Evolutionary conservation across 1,140 invertebrate species (phyloP), one percentile per base, ranked within the genome.

Genomic region (Drosophila persimilis): DNA sequence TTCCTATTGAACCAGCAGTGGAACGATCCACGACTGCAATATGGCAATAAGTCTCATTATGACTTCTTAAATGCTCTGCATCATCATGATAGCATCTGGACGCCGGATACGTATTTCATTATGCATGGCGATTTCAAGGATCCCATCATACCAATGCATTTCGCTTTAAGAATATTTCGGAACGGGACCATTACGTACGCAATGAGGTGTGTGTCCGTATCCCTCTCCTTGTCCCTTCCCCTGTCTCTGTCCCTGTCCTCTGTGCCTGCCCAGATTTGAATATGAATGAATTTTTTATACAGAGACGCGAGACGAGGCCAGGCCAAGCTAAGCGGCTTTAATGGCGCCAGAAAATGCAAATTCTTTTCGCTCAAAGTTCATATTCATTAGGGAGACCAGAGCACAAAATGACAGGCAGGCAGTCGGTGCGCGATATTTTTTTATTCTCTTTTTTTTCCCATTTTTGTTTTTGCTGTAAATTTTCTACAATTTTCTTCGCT

Each of bases 41-140:
- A 97, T 92, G 95, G 95, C 84, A 97, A 97, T 92, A 95, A 95
- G 90, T 96, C 95, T 75, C 94, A 95, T 90, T 97, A 96, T 92
- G 95, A 96, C 84, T 97, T 95, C 92, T 93, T 98, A 67, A 98
- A 98, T 92, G 97, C 96, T 56, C 96, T 98, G 70, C 96, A 97
- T 90, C 97, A 97, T 92, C 95, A 97, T 92, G 94, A 96, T 83
- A 94, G 96, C 81, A 95, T 98, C 86, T 98, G 97, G 97, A 94
- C 97, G 76, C 97, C 97, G 46, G 97, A 98, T 92, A 97, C 97
- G 24, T 98, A 98, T 92, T 98, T 98, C 93, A 97, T 98, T 90
- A 98, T 98, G 95, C 97, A 98, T 92, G 97, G 97, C 60, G 97
- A 98, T 92, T 97, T 98, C 92, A 97, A 97, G 93, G 95, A 97